Percentiles rank a stretch among this genome's conserved stretches.
These are phyloP conservation scores for Luidia sarsii DNA, from an alignment of 53 echinoderm and acorn worm genomes.

Conservation along the genomic window DNA sequence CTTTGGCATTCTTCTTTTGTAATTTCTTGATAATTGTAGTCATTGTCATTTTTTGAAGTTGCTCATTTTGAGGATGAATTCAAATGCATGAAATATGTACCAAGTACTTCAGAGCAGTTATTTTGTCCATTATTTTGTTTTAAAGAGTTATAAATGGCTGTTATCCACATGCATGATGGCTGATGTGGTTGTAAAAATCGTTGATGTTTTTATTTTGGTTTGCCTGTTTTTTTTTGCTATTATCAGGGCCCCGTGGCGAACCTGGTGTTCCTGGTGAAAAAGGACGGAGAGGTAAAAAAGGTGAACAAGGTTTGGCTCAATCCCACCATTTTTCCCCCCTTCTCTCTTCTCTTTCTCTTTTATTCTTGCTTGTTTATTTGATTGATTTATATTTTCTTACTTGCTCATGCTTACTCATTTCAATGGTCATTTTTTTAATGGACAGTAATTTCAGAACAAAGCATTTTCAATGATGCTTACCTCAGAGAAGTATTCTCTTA, in stretches of 20 bases:
- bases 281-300: slow-evolving; percentile 57
- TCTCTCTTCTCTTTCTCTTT: background rate
- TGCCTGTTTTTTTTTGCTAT: slow-evolving; percentile 15
- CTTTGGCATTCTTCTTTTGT: too few species aligned
- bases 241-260: slow-evolving; percentile 23
- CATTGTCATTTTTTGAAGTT: background rate
- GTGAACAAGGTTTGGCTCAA: slow-evolving; percentile 53
- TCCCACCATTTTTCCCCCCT: background rate
- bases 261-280: slow-evolving; percentile 27
- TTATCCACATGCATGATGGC: too few species aligned
- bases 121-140: background rate
- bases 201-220: slow-evolving; percentile 21
- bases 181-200: too few species aligned
- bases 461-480: too few species aligned
- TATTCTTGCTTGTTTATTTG: background rate
- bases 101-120: background rate
- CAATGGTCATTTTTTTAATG: background rate
- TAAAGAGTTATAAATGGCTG: background rate
- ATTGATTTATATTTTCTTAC: background rate
- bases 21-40: background rate
- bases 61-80: background rate
- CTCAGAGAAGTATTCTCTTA: too few species aligned
- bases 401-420: background rate
- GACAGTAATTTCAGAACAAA: too few species aligned
- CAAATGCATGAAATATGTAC: background rate